phyloP scores from a whole-genome alignment of 2,113 vertebrate genomes.

The Marmota flaviventris region DNA sequence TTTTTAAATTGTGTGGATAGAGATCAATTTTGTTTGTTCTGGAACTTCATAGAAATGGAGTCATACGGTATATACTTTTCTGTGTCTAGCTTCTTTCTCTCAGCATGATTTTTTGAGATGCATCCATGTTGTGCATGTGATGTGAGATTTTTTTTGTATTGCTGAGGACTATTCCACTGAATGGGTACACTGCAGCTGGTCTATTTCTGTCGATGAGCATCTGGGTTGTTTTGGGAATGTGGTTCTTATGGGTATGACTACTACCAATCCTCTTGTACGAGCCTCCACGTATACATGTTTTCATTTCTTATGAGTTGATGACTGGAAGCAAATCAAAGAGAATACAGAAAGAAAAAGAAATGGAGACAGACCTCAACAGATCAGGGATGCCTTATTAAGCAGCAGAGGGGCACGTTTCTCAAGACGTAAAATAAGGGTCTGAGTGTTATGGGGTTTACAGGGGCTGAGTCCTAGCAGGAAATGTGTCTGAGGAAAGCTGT shows the following conservation, averaged over 20 bases:
- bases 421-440: too few species aligned
- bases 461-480: too few species aligned
- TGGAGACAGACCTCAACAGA: too few species aligned
- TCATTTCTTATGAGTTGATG: neutral
- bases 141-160: neutral
- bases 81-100: neutral
- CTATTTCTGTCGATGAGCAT: neutral
- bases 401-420: too few species aligned
- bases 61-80: fast-evolving
- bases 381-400: too few species aligned
- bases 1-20: neutral
- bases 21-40: neutral
- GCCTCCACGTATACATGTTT: neutral
- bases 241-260: neutral
- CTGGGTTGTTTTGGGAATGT: neutral
- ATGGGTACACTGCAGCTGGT: neutral
- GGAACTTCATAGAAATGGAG: neutral
- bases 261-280: neutral
- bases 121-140: neutral
- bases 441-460: too few species aligned
- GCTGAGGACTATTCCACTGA: neutral
- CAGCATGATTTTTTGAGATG: neutral
- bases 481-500: too few species aligned
- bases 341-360: too few species aligned
- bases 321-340: too few species aligned